Percentiles rank a stretch among this genome's conserved stretches.
These are phyloP conservation scores for Esox masquinongy DNA, from an alignment of 2,797 vertebrate species.

Conservation along the genomic window DNA sequence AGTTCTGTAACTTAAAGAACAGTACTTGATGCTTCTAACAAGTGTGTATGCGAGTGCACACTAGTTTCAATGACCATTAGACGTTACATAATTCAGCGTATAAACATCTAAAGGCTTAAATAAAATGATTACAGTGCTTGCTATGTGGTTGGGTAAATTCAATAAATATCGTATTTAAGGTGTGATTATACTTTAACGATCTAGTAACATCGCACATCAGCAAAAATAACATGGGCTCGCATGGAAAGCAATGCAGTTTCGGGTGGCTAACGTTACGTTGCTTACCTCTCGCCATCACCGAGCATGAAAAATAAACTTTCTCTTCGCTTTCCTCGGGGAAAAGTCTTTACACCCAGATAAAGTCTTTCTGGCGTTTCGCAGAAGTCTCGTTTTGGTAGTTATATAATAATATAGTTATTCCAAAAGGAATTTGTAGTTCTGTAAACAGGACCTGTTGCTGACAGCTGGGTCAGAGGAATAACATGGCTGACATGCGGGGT, in stretches of 20 bases:
- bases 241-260: conserved; percentile 61
- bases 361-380: neutral
- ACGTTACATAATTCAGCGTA: neutral
- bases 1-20: neutral
- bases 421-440: conserved; percentile 14
- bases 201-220: conserved; percentile 26
- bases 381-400: neutral
- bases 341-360: conserved; percentile 13
- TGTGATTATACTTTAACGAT: too few species aligned
- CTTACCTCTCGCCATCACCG: conserved; percentile 25
- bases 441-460: conserved; percentile 71
- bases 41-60: neutral
- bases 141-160: neutral
- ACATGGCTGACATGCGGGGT: conserved; percentile 70
- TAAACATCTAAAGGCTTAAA: neutral
- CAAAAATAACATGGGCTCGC: conserved; percentile 50
- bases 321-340: conserved; percentile 8
- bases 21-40: neutral
- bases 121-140: neutral
- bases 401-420: conserved; percentile 4
- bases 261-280: conserved; percentile 39
- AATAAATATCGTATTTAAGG: neutral
- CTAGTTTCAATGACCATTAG: neutral
- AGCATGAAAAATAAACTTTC: conserved; percentile 45
- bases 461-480: conserved; percentile 72